Evolutionary conservation across 2,113 vertebrate species (phyloP).

Genomic region (Larimichthys polyactis): DNA sequence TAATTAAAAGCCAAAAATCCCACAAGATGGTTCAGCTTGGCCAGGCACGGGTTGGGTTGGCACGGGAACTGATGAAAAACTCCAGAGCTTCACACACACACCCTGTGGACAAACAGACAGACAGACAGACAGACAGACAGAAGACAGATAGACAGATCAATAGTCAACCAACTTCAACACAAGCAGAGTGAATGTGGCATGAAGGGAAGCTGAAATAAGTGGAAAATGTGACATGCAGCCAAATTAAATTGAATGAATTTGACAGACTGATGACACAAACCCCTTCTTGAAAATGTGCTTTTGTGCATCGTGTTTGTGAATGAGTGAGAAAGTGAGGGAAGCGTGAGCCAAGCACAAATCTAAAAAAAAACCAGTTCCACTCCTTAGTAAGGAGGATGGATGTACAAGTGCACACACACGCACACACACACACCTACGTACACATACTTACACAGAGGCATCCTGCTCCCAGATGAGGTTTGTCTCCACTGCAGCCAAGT

Average conservation of each 20-base stretch:
- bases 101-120: conserved; percentile 58
- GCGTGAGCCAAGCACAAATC: conserved; percentile 42
- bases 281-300: conserved; percentile 36
- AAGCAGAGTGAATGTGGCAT: conserved; percentile 32
- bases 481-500: conserved; percentile 60
- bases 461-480: conserved; percentile 65
- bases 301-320: conserved; percentile 48
- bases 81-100: conserved; percentile 61
- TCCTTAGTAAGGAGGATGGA: conserved; percentile 20
- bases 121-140: conserved; percentile 49
- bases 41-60: conserved; percentile 77
- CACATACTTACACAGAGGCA: conserved; percentile 54
- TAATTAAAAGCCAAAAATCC: conserved; percentile 88
- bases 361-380: neutral
- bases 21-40: conserved; percentile 84
- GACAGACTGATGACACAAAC: neutral
- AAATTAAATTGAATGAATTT: conserved; percentile 55
- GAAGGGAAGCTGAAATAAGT: conserved; percentile 8
- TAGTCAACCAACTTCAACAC: conserved; percentile 33
- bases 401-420: conserved; percentile 7
- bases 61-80: conserved; percentile 81
- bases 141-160: conserved; percentile 64
- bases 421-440: conserved; percentile 14
- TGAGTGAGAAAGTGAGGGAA: conserved; percentile 44
- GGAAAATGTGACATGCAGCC: conserved; percentile 11